Conservation (phyloP, 2,113 vertebrate genomes). For the Ceyx melanurus region DNA sequence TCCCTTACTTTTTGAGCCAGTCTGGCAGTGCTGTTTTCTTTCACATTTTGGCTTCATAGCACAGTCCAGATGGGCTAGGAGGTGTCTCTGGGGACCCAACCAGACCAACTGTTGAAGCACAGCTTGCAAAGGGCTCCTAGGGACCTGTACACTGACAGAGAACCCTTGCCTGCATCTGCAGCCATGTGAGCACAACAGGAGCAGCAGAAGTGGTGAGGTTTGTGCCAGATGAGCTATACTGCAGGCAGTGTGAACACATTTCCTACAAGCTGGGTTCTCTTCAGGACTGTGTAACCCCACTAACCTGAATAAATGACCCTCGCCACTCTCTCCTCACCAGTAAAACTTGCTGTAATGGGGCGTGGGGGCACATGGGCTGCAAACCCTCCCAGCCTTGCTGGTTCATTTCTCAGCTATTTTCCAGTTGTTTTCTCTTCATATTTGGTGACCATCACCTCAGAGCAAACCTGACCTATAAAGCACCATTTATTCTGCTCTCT, state of each 20-base stretch:
- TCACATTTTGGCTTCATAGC: not conserved
- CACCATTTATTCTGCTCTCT: not conserved
- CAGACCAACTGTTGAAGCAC: not conserved
- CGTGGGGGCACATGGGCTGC: fast-evolving
- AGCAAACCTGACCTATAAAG: not conserved
- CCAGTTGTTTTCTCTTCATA: not conserved
- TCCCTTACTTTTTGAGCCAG: not conserved
- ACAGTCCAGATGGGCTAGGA: not conserved
- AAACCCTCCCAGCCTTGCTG: not conserved
- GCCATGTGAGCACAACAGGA: fast-evolving
- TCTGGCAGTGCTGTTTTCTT: not conserved
- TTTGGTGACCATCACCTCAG: not conserved
- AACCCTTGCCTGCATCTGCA: not conserved
- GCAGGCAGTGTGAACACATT: not conserved
- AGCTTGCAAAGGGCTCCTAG: not conserved
- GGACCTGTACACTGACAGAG: not conserved
- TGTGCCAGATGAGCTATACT: not conserved
- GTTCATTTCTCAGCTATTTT: not conserved
- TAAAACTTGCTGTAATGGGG: not conserved
- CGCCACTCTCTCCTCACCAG: not conserved
- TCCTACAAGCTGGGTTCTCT: fast-evolving
- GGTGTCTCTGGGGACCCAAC: not conserved
- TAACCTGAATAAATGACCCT: not conserved
- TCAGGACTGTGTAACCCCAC: not conserved
- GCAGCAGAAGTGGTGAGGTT: not conserved